phyloP scores from a whole-genome alignment of 2,113 vertebrate species.

The Pimephales promelas region DNA sequence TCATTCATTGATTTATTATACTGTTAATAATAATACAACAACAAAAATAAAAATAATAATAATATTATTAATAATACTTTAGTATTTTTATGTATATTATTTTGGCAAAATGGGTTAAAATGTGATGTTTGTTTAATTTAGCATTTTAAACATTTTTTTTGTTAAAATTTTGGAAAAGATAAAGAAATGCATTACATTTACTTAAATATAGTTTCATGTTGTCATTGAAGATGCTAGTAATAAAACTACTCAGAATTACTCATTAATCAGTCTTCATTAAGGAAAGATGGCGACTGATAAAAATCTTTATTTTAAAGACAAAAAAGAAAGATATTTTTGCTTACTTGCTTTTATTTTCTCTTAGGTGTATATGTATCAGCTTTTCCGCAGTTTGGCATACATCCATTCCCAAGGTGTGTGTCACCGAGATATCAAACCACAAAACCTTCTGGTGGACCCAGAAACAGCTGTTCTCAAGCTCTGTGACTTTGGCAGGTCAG shows the following conservation, averaged over 20 bases:
- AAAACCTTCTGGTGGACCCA: conserved; percentile 91
- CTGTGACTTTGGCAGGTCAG: conserved; percentile 92
- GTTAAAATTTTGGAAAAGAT: neutral
- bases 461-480: conserved; percentile 92
- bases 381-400: conserved; percentile 93
- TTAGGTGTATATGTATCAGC: conserved; percentile 92
- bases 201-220: neutral
- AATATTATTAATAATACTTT: no score
- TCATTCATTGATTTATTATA: neutral
- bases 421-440: conserved; percentile 92
- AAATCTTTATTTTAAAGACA: neutral
- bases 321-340: neutral
- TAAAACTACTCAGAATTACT: no score
- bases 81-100: neutral
- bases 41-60: no score
- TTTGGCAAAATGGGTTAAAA: neutral
- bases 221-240: no score
- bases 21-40: no score
- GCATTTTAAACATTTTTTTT: neutral
- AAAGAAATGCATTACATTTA: neutral
- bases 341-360: neutral
- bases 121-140: neutral
- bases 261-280: neutral
- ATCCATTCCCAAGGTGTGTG: conserved; percentile 95
- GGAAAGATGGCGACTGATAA: neutral